A percentile compares a stretch with the other conserved stretches of the same genome.
phyloP scores from a whole-genome alignment of 1,140 invertebrate genomes.

The Macrostomum lignano region DNA sequence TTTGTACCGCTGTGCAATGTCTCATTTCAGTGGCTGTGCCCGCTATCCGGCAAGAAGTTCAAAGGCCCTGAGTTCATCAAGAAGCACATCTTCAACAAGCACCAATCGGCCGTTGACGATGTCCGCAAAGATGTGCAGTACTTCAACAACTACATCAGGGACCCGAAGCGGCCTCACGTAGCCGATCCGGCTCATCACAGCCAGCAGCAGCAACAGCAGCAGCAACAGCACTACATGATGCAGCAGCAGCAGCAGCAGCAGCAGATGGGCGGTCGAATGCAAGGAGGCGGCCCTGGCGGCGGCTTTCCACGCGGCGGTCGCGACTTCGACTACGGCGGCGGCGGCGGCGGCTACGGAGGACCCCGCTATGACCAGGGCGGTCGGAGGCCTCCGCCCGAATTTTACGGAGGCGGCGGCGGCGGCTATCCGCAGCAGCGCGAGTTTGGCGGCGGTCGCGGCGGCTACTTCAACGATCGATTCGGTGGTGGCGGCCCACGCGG shows the following conservation, averaged over 20 bases:
- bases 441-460: neutral
- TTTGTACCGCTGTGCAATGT: too few relatives aligned
- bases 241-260: neutral
- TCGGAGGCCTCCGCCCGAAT: neutral
- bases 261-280: neutral
- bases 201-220: neutral
- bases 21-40: constrained; percentile 93
- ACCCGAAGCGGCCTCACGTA: constrained; percentile 69
- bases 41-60: constrained; percentile 90
- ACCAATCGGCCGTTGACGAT: constrained; percentile 76
- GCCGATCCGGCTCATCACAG: constrained; percentile 49
- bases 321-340: neutral
- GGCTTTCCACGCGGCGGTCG: neutral
- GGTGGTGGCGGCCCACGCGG: too few relatives aligned
- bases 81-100: constrained; percentile 93
- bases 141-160: constrained; percentile 85
- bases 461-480: neutral
- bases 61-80: constrained; percentile 93
- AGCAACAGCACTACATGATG: neutral
- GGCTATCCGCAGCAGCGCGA: neutral
- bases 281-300: too few relatives aligned
- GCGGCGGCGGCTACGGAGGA: neutral
- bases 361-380: neutral
- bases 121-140: constrained; percentile 61
- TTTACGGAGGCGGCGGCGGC: neutral